Conservation (phyloP, 2,888 invertebrate species). For the Philereme vetulata region DNA sequence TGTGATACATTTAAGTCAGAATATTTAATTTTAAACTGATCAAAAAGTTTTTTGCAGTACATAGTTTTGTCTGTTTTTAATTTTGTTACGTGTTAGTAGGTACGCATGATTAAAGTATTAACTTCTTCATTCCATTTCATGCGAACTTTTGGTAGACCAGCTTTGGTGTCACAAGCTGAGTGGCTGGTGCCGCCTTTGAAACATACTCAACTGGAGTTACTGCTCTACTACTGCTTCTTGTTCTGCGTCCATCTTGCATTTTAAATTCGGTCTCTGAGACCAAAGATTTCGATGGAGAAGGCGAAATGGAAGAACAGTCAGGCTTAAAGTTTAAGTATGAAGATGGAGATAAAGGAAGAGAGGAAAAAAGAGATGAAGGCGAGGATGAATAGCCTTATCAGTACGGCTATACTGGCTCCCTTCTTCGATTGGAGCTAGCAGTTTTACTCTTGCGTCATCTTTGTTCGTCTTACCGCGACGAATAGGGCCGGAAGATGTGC, state of each 20-base stretch:
- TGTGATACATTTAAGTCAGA: no score
- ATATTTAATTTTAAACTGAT: no score
- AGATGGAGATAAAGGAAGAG: no score
- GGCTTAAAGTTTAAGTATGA: slow-evolving; percentile 1
- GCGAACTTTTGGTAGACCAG: neutral
- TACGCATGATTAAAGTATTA: slow-evolving; percentile 26
- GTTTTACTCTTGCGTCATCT: neutral
- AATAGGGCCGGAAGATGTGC: slow-evolving; percentile 5
- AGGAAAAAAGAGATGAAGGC: slow-evolving; percentile 10
- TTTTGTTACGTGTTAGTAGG: slow-evolving; percentile 17
- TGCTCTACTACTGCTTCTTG: no score
- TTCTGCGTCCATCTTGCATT: no score
- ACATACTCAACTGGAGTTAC: no score
- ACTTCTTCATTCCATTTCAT: slow-evolving; percentile 17
- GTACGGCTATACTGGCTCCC: slow-evolving; percentile 1
- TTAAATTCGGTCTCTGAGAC: neutral
- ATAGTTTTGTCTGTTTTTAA: slow-evolving; percentile 18
- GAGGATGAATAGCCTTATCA: slow-evolving; percentile 3
- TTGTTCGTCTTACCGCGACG: neutral
- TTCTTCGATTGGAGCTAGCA: slow-evolving; percentile 7
- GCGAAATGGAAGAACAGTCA: neutral
- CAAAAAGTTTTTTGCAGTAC: no score
- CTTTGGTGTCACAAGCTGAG: no score
- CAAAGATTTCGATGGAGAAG: neutral
- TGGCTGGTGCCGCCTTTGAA: no score